A percentile compares a stretch with the other conserved stretches of the same genome.
Evolutionary conservation across 2,113 vertebrate species (phyloP).

Genomic region (Gallinago undulata): DNA sequence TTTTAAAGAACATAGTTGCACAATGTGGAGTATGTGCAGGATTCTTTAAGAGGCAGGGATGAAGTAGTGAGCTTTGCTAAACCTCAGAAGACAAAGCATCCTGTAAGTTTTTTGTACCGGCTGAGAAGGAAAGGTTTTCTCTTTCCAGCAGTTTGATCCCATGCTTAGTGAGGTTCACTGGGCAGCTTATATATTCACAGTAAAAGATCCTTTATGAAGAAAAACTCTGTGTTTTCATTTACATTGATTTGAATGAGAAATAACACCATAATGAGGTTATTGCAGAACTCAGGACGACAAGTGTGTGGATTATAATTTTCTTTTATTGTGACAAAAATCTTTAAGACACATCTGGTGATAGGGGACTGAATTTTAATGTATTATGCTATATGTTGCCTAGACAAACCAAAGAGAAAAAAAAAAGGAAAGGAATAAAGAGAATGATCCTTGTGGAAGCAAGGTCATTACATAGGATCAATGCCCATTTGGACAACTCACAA

Average conservation of each 20-base stretch:
- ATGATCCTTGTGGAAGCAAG: neutral
- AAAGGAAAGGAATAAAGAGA: neutral
- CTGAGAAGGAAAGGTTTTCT: neutral
- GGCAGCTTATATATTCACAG: neutral
- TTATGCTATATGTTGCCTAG: neutral
- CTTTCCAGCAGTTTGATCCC: neutral
- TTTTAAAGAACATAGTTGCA: neutral
- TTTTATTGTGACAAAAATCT: neutral
- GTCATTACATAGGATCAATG: conserved; percentile 28
- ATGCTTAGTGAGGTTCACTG: neutral
- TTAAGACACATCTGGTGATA: neutral
- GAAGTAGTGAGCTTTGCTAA: neutral
- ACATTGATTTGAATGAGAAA: neutral
- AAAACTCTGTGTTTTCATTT: neutral
- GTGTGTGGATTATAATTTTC: neutral
- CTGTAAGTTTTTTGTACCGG: neutral
- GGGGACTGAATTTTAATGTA: neutral
- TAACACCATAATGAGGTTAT: neutral
- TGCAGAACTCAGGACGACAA: neutral
- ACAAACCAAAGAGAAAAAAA: neutral
- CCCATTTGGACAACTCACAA: conserved; percentile 25
- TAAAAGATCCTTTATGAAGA: neutral
- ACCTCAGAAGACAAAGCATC: neutral
- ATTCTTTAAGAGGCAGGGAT: neutral
- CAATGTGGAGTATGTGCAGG: neutral